Conservation (phyloP, 2,797 vertebrate species). For the Scarus forsteni region DNA sequence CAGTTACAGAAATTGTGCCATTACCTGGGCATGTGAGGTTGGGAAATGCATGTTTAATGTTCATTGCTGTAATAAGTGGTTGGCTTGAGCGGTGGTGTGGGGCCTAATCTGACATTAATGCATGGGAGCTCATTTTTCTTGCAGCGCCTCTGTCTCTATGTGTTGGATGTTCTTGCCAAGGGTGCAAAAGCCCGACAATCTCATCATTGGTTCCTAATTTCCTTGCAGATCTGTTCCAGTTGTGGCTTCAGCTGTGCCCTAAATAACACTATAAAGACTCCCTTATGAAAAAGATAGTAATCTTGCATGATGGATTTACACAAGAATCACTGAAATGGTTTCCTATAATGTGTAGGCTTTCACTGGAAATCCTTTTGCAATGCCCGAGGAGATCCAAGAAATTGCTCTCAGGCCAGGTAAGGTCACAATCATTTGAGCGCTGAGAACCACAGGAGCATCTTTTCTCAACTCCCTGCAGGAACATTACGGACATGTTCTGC, state of each 20-base stretch:
- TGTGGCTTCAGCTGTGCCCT: constrained; percentile 21
- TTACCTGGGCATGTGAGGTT: too few relatives aligned
- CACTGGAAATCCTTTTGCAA: constrained; percentile 10
- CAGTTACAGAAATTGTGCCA: too few relatives aligned
- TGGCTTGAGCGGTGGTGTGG: too few relatives aligned
- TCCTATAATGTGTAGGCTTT: constrained; percentile 9
- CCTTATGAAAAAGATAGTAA: constrained; percentile 16
- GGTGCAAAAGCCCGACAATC: constrained; percentile 4
- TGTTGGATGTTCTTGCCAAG: constrained; percentile 9
- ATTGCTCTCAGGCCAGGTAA: constrained; percentile 14
- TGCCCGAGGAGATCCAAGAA: constrained; percentile 28
- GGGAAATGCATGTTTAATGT: too few relatives aligned
- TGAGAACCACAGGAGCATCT: constrained; percentile 16
- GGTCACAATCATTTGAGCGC: constrained; percentile 36
- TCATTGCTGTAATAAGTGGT: too few relatives aligned
- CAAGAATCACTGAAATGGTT: constrained; percentile 37
- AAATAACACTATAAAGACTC: constrained; percentile 12
- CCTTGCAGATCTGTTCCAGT: constrained; percentile 13
- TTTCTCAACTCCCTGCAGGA: constrained; percentile 13
- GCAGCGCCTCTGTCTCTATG: constrained; percentile 6
- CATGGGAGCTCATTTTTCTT: too few relatives aligned
- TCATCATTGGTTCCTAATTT: constrained; percentile 27
- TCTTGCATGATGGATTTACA: constrained; percentile 13
- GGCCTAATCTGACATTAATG: too few relatives aligned
- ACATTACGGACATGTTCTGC: constrained; percentile 17